Conservation (phyloP, 2,888 invertebrate species). For the Apamea sordens region DNA sequence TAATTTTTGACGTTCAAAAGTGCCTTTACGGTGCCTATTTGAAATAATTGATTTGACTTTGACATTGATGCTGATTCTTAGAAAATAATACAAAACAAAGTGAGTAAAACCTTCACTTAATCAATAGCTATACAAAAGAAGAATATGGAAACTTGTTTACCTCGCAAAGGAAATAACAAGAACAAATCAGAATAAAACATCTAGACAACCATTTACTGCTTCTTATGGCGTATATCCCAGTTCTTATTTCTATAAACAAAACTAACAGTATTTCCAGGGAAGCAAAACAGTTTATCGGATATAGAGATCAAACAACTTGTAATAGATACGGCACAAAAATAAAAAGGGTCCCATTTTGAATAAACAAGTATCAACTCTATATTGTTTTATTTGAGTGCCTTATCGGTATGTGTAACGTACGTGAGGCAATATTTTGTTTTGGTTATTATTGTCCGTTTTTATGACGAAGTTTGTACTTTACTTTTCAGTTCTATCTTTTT, state of each 20-base stretch:
- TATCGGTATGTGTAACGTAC: neutral
- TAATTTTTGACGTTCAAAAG: too few species aligned
- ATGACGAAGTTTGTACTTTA: neutral
- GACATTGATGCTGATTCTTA: neutral
- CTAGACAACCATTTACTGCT: constrained; percentile 29
- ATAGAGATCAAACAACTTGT: constrained; percentile 51
- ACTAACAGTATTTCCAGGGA: constrained; percentile 21
- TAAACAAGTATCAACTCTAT: constrained; percentile 32
- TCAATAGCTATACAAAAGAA: constrained; percentile 3
- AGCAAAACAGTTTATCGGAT: constrained; percentile 44
- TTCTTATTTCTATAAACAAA: constrained; percentile 41
- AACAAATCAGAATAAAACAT: constrained; percentile 34
- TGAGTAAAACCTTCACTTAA: constrained; percentile 31
- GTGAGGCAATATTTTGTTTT: constrained; percentile 1
- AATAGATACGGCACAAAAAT: constrained; percentile 39
- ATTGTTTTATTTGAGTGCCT: constrained; percentile 35
- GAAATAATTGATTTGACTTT: too few species aligned
- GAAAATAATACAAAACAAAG: constrained; percentile 16
- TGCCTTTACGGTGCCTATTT: too few species aligned
- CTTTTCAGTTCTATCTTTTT: neutral
- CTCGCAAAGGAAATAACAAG: constrained; percentile 32
- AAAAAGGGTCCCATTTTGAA: constrained; percentile 46
- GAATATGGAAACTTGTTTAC: constrained; percentile 38
- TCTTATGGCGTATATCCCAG: constrained; percentile 9
- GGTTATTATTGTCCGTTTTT: neutral